phyloP scores from a whole-genome alignment of 2,113 vertebrate genomes.

The Grammomys surdaster region DNA sequence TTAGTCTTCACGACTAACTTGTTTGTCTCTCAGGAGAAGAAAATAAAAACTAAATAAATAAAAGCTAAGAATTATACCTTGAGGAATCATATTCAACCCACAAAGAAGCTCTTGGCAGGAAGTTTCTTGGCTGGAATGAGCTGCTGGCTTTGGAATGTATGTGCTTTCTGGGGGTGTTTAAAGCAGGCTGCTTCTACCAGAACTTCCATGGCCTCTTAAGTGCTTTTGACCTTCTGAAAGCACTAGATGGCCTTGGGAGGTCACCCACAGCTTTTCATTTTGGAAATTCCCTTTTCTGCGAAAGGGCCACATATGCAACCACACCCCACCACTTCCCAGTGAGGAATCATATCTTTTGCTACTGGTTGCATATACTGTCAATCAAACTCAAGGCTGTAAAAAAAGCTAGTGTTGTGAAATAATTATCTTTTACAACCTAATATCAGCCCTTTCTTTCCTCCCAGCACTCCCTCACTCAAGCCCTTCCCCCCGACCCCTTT shows the following conservation, averaged over 20 bases:
- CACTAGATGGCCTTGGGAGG: conserved; percentile 52
- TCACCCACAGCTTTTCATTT: conserved; percentile 31
- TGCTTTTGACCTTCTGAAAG: conserved; percentile 32
- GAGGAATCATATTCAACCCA: conserved; percentile 42
- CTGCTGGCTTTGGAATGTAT: conserved; percentile 15
- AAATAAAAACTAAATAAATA: conserved; percentile 44
- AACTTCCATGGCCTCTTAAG: not conserved
- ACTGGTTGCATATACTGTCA: not conserved
- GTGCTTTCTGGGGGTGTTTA: not conserved
- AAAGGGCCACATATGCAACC: not conserved
- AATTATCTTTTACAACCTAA: not conserved
- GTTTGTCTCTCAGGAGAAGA: conserved; percentile 59
- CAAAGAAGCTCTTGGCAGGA: conserved; percentile 56
- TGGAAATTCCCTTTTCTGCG: not conserved
- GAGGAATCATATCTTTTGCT: not conserved
- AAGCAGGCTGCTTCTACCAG: not conserved
- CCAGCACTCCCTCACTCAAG: too few species aligned
- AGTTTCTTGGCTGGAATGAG: not conserved
- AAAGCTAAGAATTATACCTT: conserved; percentile 20
- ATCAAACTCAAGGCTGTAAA: not conserved
- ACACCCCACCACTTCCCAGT: not conserved
- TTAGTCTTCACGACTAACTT: conserved; percentile 19
- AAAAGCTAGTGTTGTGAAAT: not conserved
- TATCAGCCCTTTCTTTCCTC: too few species aligned
- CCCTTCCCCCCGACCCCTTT: too few species aligned